Evolutionary conservation across 92 coral and sea anemone species (phyloP).

Genomic region (Porites divaricata): DNA sequence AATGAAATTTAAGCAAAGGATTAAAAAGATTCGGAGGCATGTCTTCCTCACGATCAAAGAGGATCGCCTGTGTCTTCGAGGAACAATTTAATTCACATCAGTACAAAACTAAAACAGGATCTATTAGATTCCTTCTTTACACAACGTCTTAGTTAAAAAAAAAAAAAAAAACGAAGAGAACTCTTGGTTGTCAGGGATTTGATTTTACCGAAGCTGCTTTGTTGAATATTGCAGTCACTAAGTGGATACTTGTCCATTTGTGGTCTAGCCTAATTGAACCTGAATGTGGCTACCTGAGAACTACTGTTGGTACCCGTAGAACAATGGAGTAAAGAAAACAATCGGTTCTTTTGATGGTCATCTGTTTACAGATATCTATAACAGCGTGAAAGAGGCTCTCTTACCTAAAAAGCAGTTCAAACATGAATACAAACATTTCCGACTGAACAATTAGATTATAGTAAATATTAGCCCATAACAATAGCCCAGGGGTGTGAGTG

Average conservation of each 20-base stretch:
- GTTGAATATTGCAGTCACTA: too few relatives aligned
- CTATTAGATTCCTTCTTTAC: background rate
- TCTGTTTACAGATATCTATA: background rate
- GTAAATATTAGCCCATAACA: too few relatives aligned
- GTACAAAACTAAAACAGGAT: background rate
- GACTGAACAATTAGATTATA: constrained; percentile 8
- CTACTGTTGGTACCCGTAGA: constrained; percentile 7
- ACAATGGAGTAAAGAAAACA: background rate
- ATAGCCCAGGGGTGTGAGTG: too few relatives aligned
- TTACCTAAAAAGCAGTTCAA: background rate
- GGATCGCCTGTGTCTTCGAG: constrained; percentile 33
- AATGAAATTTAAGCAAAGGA: constrained; percentile 30
- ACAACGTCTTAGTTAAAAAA: too few relatives aligned
- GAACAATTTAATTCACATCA: background rate
- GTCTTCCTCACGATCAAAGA: constrained; percentile 39
- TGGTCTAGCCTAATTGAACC: background rate
- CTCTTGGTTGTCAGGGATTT: too few relatives aligned
- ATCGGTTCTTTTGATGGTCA: background rate
- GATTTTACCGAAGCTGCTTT: too few relatives aligned
- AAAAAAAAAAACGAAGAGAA: too few relatives aligned
- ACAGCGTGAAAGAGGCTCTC: constrained; percentile 13
- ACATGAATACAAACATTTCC: constrained; percentile 7
- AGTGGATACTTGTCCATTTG: too few relatives aligned
- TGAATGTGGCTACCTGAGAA: constrained; percentile 17
- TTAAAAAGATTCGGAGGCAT: constrained; percentile 13